phyloP scores from a whole-genome alignment of 1,140 invertebrate genomes.

The Megathymus violae region DNA sequence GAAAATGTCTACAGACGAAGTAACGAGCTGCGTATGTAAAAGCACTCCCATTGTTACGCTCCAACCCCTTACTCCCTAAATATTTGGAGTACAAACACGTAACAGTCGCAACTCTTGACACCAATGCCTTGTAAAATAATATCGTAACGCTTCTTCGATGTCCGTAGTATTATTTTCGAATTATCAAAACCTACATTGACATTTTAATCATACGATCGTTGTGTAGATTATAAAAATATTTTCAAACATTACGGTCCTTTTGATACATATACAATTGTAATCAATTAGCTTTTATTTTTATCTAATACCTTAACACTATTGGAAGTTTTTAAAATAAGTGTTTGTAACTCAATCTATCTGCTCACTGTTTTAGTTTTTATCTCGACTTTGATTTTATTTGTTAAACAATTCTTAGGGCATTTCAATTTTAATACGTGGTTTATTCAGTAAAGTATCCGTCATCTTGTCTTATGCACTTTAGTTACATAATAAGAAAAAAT shows the following conservation, averaged over 20 bases:
- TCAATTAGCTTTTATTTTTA: too few relatives aligned
- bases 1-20: constrained; percentile 7
- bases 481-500: too few relatives aligned
- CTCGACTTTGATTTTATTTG: too few relatives aligned
- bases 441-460: too few relatives aligned
- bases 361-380: too few relatives aligned
- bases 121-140: constrained; percentile 31
- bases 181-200: not conserved
- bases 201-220: not conserved
- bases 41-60: constrained; percentile 27
- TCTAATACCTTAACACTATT: too few relatives aligned
- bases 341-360: too few relatives aligned
- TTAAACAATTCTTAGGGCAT: too few relatives aligned
- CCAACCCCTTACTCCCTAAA: constrained; percentile 28
- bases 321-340: too few relatives aligned
- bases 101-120: constrained; percentile 30
- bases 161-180: not conserved
- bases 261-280: too few relatives aligned
- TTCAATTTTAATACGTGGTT: too few relatives aligned
- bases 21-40: constrained; percentile 20
- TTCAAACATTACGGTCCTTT: not conserved
- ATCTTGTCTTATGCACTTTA: too few relatives aligned
- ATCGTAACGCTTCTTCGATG: constrained; percentile 15
- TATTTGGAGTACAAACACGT: constrained; percentile 32
- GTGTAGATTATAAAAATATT: not conserved